Evolutionary conservation across 1,140 invertebrate species (phyloP).

Genomic region (Drosophila yakuba): DNA sequence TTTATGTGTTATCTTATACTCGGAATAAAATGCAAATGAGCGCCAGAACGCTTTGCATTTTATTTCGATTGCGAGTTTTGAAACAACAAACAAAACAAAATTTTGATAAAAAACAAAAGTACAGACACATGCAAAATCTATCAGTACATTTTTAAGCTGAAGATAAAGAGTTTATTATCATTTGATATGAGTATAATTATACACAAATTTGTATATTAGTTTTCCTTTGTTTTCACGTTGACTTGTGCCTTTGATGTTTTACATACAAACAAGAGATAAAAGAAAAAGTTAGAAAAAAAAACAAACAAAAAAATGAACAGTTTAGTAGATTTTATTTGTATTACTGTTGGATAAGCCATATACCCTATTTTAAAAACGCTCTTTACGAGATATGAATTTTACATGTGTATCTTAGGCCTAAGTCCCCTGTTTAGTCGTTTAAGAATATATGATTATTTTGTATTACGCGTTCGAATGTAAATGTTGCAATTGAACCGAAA

Average conservation of each 20-base stretch:
- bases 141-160: conserved; percentile 36
- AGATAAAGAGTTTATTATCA: conserved; percentile 53
- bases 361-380: conserved; percentile 55
- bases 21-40: conserved; percentile 35
- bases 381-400: conserved; percentile 73
- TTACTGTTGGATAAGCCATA: conserved; percentile 78
- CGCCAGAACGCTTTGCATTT: conserved; percentile 14
- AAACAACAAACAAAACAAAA: conserved; percentile 43
- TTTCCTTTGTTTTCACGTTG: conserved; percentile 82
- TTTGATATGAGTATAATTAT: conserved; percentile 41
- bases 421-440: conserved; percentile 67
- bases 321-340: conserved; percentile 71
- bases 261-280: conserved; percentile 40
- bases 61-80: conserved; percentile 53
- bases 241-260: conserved; percentile 85
- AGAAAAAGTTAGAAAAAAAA: conserved; percentile 15
- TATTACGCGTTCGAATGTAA: conserved; percentile 77
- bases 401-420: conserved; percentile 75
- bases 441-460: conserved; percentile 67
- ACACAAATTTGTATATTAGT: conserved; percentile 66
- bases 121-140: conserved; percentile 72
- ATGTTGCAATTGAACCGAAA: conserved; percentile 80
- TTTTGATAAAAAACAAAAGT: conserved; percentile 50
- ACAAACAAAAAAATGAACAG: conserved; percentile 26
- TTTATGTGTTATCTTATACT: conserved; percentile 46